Base-by-base conservation (phyloP, 2,888 invertebrate genomes). In the Unio pictorum region DNA sequence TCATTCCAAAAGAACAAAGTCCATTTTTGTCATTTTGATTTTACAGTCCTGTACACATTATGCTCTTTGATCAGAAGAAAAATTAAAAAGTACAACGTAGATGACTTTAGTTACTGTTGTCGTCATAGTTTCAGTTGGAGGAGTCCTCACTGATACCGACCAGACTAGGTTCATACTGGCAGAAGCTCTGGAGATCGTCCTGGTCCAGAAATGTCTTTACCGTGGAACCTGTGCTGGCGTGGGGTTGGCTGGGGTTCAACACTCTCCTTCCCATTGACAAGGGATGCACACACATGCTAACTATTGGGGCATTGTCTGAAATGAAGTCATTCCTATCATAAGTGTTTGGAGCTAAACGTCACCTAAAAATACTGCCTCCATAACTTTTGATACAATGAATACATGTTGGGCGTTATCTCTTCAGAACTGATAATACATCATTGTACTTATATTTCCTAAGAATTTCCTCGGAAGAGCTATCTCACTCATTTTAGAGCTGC, bases 191-290 rank as follows among this genome's bases (percentile, higher is more conserved):
- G 18, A 79, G 70, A n/a, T 79, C 77, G 30, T 73, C 76, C 64
- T 83, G 83, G 18, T 78, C 76, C 26, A 82, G 72, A 66, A 81
- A 81, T 54, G 81, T 82, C 28, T 74, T 72, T 20, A 83, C 81
- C 5, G 81, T 83, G 7, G 81, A 82, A 1, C 83, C 83, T 3
- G 81, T 79, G 65, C 81, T 83, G 15, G 56, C 60, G 68, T 83
- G 83, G 3, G 11, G 61, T 6, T 64, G 56, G 58, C 79, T 78
- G 23, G 76, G 73, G n/a, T 69, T 63, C 17, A 69, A 66, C 17
- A 73, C 71, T 18, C 64, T 65, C 54, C 61, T 60, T 28, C 56
- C 28, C 15, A 74, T 57, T 17, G 74, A 74, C 20, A 17, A 68
- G 3, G 74, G 74, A 58, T 74, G 74, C 20, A 74, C 74, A 45